Base-by-base conservation (phyloP, 1,140 invertebrate genomes). In the Drosophila quadrilineata region DNA sequence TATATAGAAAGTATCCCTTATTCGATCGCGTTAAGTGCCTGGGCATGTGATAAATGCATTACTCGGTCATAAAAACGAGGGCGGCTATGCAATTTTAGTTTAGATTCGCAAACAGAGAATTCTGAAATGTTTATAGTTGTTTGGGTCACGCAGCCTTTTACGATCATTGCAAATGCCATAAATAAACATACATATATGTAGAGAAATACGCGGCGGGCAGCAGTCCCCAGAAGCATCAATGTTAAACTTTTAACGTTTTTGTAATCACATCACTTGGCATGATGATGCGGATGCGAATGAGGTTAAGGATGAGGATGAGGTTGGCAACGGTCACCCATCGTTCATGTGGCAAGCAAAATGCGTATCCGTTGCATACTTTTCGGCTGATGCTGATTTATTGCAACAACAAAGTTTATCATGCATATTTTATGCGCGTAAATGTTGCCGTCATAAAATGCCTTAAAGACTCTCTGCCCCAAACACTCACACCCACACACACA, bases 341-440 rank as follows among this genome's bases (percentile, higher is more conserved):
- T 17, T 9, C 6, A 1, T 14, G 45, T 12, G 45, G 35, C 46
- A 24, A 16, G 53, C 35, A 38, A 63, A 67, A 64, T 21, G 50
- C 49, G n/a, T n/a, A n/a, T n/a, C n/a, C n/a, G 54, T 43, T 84
- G 79, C 80, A 82, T 57, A 65, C 58, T 69, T 80, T 75, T 64
- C 16, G 49, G 63, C 57, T 59, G 36, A 56, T 66, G 70, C 69
- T 82, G 76, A 84, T 87, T 87, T 87, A 87, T 87, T 87, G 84
- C 73, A 77, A 71, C 74, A 79, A 88, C 74, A 79, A 88, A 84
- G 73, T 88, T 87, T 85, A 87, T 87, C 84, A 87, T 87, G 84
- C 84, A 88, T 87, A 87, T 84, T 87, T 87, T 75, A 87, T 87
- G 85, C 71, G 85, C 72, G 84, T 87, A 88, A 87, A 87, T 87